These are phyloP conservation scores for Gadopsis marmoratus DNA, from an alignment of 2,797 vertebrate species.

Conservation along the genomic window DNA sequence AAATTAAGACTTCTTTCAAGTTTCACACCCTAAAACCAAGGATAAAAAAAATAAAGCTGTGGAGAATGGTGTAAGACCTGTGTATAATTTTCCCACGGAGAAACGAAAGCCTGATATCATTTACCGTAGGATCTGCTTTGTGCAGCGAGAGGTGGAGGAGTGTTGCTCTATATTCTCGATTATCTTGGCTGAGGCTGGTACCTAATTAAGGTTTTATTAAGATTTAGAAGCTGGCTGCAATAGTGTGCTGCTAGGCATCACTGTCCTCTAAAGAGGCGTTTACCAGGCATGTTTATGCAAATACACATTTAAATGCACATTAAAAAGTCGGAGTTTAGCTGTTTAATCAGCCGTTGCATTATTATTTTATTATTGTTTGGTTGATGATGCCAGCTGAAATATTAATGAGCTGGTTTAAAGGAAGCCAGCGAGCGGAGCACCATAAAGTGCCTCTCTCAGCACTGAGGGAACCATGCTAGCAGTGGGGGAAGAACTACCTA, in stretches of 20 bases:
- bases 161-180: constrained; percentile 63
- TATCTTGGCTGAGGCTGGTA: constrained; percentile 61
- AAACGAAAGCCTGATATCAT: constrained; percentile 46
- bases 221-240: constrained; percentile 77
- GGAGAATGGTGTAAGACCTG: constrained; percentile 33
- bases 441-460: constrained; percentile 85
- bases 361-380: constrained; percentile 88
- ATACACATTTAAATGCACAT: constrained; percentile 85
- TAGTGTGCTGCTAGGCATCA: constrained; percentile 78
- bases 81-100: constrained; percentile 47
- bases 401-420: constrained; percentile 85
- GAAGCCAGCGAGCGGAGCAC: constrained; percentile 72
- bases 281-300: constrained; percentile 85
- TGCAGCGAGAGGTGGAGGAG: constrained; percentile 50
- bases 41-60: constrained; percentile 18
- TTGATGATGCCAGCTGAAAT: constrained; percentile 84
- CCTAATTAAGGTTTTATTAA: constrained; percentile 84
- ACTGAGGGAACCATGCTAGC: constrained; percentile 71
- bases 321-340: constrained; percentile 85
- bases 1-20: constrained; percentile 40
- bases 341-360: constrained; percentile 87
- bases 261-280: constrained; percentile 83
- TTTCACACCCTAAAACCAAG: constrained; percentile 45
- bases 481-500: constrained; percentile 74
- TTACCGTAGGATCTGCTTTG: constrained; percentile 38